Base-by-base conservation (phyloP, 2,888 invertebrate species). In the Apodemia mormo region DNA sequence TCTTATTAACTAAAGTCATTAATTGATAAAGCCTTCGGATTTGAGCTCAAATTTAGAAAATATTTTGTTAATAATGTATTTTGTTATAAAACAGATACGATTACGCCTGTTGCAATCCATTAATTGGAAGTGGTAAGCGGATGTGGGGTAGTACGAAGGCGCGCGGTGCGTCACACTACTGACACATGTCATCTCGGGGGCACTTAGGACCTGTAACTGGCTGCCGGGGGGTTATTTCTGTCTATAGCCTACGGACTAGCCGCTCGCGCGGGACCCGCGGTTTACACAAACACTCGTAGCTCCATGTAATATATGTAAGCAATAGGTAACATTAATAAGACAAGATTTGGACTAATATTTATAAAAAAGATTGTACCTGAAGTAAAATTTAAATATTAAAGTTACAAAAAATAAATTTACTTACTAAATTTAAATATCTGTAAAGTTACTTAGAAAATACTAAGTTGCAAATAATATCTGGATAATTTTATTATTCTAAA, bases 161-260 rank as follows among this genome's bases (percentile, higher is more conserved):
- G 84, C 84, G 83, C 79, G 84, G 81, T 83, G 83, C 82, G 82
- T 76, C 83, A 81, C 81, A 83, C 82, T 83, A 86, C 82, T 76
- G 84, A 81, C 82, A 82, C 81, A 82, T 33, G 87, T 86, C 88
- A 83, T 86, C 90, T 87, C 89, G 83, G 89, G 89, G 90, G 86
- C 89, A 87, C 82, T 84, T 87, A 86, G 82, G 82, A 92, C 92
- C 92, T 92, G 92, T 77, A 92, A 92, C 89, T 92, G 92, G 90
- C 92, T 92, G 92, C 90, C 92, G 92, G 92, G 92, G 92, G 89
- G 86, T 92, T 90, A 92, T 87, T 89, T 61, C 61, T 52, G 85
- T 87, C 87, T 88, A 87, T 80, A 82, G 84, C 85, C 85, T 89
- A 89, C 81, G 86, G 87, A 86, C 86, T 81, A 78, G 86, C 88